These are phyloP conservation scores for Barbus barbus DNA, from an alignment of 2,113 vertebrate genomes.

Conservation along the genomic window DNA sequence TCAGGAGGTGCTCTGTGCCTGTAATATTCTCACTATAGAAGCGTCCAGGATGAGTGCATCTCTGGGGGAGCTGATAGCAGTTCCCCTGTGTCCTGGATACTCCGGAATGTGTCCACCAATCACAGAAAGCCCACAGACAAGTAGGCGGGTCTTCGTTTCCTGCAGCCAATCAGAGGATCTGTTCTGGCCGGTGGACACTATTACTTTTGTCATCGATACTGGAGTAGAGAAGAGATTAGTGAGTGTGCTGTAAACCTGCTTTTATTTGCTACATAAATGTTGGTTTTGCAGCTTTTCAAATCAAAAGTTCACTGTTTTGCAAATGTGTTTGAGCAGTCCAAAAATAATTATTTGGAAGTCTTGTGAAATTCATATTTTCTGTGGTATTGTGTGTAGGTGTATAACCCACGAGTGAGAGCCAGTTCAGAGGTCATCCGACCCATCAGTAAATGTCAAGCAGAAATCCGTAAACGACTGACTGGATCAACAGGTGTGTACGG, in stretches of 20 bases:
- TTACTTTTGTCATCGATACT: constrained; percentile 83
- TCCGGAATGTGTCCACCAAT: constrained; percentile 54
- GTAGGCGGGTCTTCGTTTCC: constrained; percentile 81
- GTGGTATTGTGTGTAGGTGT: constrained; percentile 76
- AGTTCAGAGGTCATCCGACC: constrained; percentile 77
- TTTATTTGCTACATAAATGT: too few relatives aligned
- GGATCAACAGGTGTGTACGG: constrained; percentile 75
- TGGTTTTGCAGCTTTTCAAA: background rate
- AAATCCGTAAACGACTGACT: constrained; percentile 81
- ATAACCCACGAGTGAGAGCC: constrained; percentile 87
- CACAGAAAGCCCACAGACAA: constrained; percentile 61
- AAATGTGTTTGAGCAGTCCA: background rate
- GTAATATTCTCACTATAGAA: constrained; percentile 79
- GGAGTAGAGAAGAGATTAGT: constrained; percentile 85
- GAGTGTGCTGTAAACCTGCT: constrained; percentile 58
- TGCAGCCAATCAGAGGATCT: constrained; percentile 76
- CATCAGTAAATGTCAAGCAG: constrained; percentile 84
- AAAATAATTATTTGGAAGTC: background rate
- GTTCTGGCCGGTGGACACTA: constrained; percentile 69
- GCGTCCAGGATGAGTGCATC: constrained; percentile 72
- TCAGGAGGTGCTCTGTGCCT: constrained; percentile 83
- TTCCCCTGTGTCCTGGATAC: constrained; percentile 74
- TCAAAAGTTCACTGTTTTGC: too few relatives aligned
- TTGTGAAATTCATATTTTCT: background rate
- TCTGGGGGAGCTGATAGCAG: constrained; percentile 78